Conservation (phyloP, 2,888 invertebrate species). For the Muschampia plurimacula region DNA sequence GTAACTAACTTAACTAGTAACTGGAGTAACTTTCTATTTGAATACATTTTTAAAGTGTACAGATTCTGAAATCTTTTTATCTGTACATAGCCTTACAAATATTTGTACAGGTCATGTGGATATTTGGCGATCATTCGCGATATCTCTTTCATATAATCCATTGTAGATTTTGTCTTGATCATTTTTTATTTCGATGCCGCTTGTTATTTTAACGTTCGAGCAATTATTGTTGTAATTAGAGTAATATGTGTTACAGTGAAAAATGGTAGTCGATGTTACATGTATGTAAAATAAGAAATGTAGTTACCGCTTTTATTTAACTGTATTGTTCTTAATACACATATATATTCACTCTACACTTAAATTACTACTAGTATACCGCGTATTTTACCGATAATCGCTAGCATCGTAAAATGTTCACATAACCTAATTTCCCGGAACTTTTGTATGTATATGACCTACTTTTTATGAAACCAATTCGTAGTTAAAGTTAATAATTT, state of each 20-base stretch:
- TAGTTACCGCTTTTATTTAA: conserved; percentile 69
- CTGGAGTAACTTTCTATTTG: conserved; percentile 44
- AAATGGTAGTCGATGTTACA: conserved; percentile 76
- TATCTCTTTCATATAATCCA: conserved; percentile 63
- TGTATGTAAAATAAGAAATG: conserved; percentile 56
- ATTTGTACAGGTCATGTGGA: conserved; percentile 85
- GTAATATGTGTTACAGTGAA: conserved; percentile 73
- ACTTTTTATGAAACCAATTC: conserved; percentile 67
- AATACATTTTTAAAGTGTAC: conserved; percentile 54
- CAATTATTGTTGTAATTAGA: conserved; percentile 66
- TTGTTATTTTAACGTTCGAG: conserved; percentile 59
- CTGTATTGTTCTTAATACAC: conserved; percentile 45
- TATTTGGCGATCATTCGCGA: conserved; percentile 84
- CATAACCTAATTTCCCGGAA: conserved; percentile 76
- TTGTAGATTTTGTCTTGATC: conserved; percentile 63
- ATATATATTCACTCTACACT: conserved; percentile 59
- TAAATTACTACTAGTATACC: conserved; percentile 51
- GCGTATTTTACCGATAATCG: conserved; percentile 64
- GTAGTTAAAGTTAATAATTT: conserved; percentile 79
- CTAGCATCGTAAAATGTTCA: conserved; percentile 87
- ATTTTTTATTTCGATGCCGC: conserved; percentile 64
- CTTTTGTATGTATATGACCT: conserved; percentile 68
- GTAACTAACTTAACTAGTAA: conserved; percentile 56
- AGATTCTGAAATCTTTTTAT: conserved; percentile 60
- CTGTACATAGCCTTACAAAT: conserved; percentile 71